phyloP scores from a whole-genome alignment of 2,888 invertebrate species.

The Phyllotreta striolata region DNA sequence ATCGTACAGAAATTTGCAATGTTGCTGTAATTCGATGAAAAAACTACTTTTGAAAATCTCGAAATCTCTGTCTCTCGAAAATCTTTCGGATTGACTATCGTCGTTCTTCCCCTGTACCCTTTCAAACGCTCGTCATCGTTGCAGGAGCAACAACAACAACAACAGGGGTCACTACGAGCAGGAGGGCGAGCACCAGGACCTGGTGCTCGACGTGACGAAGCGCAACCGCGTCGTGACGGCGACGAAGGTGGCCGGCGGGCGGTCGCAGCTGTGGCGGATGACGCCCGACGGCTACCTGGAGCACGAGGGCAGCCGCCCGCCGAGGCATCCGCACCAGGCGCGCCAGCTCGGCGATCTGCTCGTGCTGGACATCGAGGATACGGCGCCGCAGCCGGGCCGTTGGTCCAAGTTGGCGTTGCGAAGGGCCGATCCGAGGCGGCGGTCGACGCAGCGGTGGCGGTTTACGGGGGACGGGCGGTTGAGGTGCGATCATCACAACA shows the following conservation, averaged over 20 bases:
- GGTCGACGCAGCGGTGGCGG: constrained; percentile 92
- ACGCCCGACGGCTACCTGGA: constrained; percentile 88
- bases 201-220: constrained; percentile 81
- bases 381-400: constrained; percentile 82
- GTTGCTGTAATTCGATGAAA: too few relatives aligned
- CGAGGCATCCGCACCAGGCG: constrained; percentile 59
- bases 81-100: too few relatives aligned
- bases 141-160: too few relatives aligned
- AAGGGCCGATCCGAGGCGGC: constrained; percentile 82
- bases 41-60: too few relatives aligned
- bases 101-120: too few relatives aligned
- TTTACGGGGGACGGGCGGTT: constrained; percentile 85
- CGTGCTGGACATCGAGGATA: constrained; percentile 84
- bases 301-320: constrained; percentile 89
- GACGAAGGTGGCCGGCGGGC: constrained; percentile 73
- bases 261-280: constrained; percentile 95
- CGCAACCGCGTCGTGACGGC: constrained; percentile 73
- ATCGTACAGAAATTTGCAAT: too few relatives aligned
- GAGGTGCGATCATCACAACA: constrained; percentile 85
- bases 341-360: constrained; percentile 57
- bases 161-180: constrained; percentile 55
- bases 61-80: too few relatives aligned
- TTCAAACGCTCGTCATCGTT: too few relatives aligned
- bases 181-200: constrained; percentile 74
- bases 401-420: constrained; percentile 80